Conservation (phyloP, 1,140 invertebrate species). For the Drosophila lowei region DNA sequence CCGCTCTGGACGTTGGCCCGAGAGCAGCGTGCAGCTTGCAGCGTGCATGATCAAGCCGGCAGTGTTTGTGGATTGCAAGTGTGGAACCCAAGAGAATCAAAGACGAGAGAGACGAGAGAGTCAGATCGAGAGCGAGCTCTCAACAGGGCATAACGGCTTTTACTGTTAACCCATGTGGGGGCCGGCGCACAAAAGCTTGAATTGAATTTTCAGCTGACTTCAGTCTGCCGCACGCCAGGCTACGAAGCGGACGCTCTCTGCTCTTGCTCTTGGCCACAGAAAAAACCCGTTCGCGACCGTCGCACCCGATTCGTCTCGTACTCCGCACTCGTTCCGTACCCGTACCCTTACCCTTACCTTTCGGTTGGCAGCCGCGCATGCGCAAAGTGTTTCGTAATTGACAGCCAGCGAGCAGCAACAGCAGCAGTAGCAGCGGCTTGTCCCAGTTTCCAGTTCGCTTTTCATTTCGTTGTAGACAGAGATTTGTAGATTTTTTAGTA, state of each 20-base stretch:
- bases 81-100: conserved; percentile 19
- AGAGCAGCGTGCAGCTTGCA: conserved; percentile 1
- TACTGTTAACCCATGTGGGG: conserved; percentile 63
- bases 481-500: conserved; percentile 27
- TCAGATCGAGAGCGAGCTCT: conserved; percentile 11
- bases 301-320: conserved; percentile 55
- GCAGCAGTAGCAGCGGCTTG: conserved; percentile 36
- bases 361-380: conserved; percentile 48
- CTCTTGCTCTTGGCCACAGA: conserved; percentile 31
- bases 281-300: conserved; percentile 2
- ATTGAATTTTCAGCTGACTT: conserved; percentile 66
- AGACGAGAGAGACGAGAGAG: conserved; percentile 12
- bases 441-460: conserved; percentile 76
- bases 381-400: conserved; percentile 77
- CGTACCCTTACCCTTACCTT: conserved; percentile 5
- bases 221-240: conserved; percentile 78
- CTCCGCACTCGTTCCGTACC: conserved; percentile 23
- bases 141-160: conserved; percentile 60
- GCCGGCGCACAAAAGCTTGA: conserved; percentile 38
- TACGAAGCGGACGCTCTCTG: conserved; percentile 70
- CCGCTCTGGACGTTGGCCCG: conserved; percentile 48
- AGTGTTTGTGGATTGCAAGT: conserved; percentile 25
- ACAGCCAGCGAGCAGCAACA: conserved; percentile 8
- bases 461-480: conserved; percentile 60
- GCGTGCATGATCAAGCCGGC: conserved; percentile 27